Conservation (phyloP, 2,113 vertebrate species). For the Symphodus melops region DNA sequence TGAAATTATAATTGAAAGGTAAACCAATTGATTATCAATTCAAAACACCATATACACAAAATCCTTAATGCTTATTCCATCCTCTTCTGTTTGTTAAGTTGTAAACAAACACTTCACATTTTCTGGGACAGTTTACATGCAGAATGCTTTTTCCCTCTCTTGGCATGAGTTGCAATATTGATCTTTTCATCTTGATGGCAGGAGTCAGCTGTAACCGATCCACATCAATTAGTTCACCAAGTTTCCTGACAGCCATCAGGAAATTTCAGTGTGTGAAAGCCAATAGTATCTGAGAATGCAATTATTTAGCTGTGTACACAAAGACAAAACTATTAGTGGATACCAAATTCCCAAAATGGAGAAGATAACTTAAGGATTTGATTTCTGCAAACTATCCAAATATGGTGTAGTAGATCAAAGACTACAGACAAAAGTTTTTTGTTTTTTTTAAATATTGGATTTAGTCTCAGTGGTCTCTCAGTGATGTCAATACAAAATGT, state of each 20-base stretch:
- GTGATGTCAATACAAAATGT: too few species aligned
- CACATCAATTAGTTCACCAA: slow-evolving; percentile 66
- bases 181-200: slow-evolving; percentile 61
- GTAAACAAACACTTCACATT: slow-evolving; percentile 24
- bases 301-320: slow-evolving; percentile 37
- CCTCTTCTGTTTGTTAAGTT: neutral
- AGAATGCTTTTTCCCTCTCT: slow-evolving; percentile 40
- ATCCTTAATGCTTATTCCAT: neutral
- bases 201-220: slow-evolving; percentile 66
- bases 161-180: slow-evolving; percentile 47
- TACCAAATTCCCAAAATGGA: slow-evolving; percentile 20
- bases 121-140: slow-evolving; percentile 18
- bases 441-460: too few species aligned
- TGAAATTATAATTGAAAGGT: too few species aligned
- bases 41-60: neutral
- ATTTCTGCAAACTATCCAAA: neutral
- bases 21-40: too few species aligned
- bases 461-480: too few species aligned
- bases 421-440: too few species aligned
- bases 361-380: slow-evolving; percentile 43
- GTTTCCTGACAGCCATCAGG: slow-evolving; percentile 61
- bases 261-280: slow-evolving; percentile 53
- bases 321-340: slow-evolving; percentile 11
- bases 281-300: slow-evolving; percentile 42
- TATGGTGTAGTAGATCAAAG: neutral